These are phyloP conservation scores for Aphelenchoides avenae DNA, from an alignment of 1,140 invertebrate species.

Conservation along the genomic window DNA sequence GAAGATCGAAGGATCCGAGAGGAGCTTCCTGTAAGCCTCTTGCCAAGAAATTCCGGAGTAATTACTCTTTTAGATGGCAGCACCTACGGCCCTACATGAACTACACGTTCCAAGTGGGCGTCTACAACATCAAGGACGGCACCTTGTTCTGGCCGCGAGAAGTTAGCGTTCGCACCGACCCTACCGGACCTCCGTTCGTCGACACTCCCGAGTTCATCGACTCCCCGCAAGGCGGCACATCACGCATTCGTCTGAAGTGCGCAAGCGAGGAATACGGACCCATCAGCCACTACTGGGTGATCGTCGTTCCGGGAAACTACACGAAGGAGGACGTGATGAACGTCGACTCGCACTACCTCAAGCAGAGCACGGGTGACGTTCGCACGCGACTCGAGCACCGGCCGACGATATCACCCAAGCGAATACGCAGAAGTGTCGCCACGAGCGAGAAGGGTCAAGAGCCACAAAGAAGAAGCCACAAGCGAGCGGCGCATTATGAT, in stretches of 20 bases:
- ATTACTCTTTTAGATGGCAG: slow-evolving; percentile 27
- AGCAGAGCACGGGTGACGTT: slow-evolving; percentile 7
- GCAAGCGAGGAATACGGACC: slow-evolving; percentile 98
- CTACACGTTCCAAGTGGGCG: slow-evolving; percentile 55
- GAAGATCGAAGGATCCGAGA: slow-evolving; percentile 32
- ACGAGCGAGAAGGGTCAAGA: too few relatives aligned
- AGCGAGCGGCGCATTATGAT: slow-evolving; percentile 1
- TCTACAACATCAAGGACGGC: slow-evolving; percentile 39
- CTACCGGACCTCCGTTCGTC: slow-evolving; percentile 56
- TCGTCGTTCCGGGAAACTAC: slow-evolving; percentile 83
- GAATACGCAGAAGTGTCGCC: too few relatives aligned
- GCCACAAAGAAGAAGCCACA: too few relatives aligned
- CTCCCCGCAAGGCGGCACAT: slow-evolving; percentile 38
- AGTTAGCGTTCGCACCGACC: slow-evolving; percentile 49
- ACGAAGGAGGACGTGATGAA: slow-evolving; percentile 62
- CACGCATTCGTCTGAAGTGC: slow-evolving; percentile 76
- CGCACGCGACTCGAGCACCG: slow-evolving; percentile 3
- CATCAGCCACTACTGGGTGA: slow-evolving; percentile 90
- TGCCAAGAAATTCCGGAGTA: neutral
- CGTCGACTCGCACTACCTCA: slow-evolving; percentile 33
- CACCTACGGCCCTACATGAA: slow-evolving; percentile 54
- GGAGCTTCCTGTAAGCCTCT: slow-evolving; percentile 33
- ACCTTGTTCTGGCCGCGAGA: slow-evolving; percentile 52
- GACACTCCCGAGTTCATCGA: slow-evolving; percentile 50
- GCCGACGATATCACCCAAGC: neutral